Base-by-base conservation (phyloP, 2,888 invertebrate genomes). In the Cactoblastis cactorum region DNA sequence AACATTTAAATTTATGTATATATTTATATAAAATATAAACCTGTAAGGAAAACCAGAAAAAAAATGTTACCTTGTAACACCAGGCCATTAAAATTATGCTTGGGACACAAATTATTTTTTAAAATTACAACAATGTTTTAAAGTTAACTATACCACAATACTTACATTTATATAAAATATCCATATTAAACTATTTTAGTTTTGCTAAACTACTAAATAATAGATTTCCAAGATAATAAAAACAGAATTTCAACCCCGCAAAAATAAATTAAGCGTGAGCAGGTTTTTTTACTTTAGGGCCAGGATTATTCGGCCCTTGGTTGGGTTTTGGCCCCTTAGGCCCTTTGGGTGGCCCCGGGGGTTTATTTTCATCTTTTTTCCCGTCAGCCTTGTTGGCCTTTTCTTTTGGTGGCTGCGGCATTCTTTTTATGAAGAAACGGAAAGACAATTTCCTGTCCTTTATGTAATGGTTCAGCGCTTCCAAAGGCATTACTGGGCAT, bases 401-500 rank as follows among this genome's bases (percentile, higher is more conserved):
- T n/a, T 41, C 37, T 28, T 24, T 48, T 24, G 22, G 35, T 4
- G 24, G 37, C 1, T 59, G 56, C 11, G 72, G 69, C 28, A 72
- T 61, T 50, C 69, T 77, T 58, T 77, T 81, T 8, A 87, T 76
- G 41, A 72, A 73, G 57, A 83, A 81, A 56, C 72, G 67, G 53
- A 88, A 84, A 1, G 71, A 66, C 45, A 84, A 15, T 51, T 70
- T 77, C 51, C 74, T 78, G 54, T 80, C 72, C 35, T 71, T 69
- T 17, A 87, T 65, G 45, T 80, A 88, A 55, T 84, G 68, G 1
- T 55, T 51, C 14, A 88, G 56, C 43, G 70, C 63, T 32, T 71
- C 74, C 14, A 86, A 58, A 1, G 88, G 84, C 41, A 87, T 50
- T 32, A 83, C 61, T 12, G 78, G 80, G 61, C 88, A 88, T 65